Conservation (phyloP, 2,888 invertebrate species). For the Thysanoteuthis rhombus region DNA sequence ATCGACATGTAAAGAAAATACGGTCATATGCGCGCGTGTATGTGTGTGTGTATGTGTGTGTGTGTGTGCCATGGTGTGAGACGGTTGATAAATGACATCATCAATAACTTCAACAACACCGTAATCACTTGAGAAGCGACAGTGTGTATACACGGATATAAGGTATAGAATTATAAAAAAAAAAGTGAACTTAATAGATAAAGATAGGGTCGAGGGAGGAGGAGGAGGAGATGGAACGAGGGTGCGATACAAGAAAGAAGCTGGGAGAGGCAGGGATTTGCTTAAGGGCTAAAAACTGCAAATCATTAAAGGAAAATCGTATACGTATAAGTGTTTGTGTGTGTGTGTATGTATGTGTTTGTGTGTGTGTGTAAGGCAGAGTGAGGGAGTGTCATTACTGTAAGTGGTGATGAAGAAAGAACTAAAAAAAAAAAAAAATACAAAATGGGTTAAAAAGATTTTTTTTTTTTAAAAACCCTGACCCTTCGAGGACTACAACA, state of each 20-base stretch:
- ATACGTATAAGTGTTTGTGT: not conserved
- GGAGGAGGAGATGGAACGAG: too few species aligned
- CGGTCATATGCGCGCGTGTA: too few species aligned
- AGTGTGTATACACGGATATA: too few species aligned
- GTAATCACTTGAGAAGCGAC: too few species aligned
- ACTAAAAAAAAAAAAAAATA: not conserved
- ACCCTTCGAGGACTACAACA: not conserved
- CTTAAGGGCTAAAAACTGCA: too few species aligned
- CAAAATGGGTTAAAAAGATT: not conserved
- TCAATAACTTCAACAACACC: not conserved
- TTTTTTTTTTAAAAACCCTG: too few species aligned
- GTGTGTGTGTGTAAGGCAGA: not conserved
- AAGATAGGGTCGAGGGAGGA: too few species aligned
- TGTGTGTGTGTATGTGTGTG: not conserved
- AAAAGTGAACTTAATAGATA: too few species aligned
- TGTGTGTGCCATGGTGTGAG: not conserved
- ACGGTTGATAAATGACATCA: not conserved
- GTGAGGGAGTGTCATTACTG: not conserved
- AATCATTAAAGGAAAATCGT: not conserved
- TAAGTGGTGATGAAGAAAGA: not conserved
- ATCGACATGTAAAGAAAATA: too few species aligned
- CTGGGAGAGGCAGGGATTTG: too few species aligned
- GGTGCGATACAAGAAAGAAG: too few species aligned
- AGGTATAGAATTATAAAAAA: too few species aligned
- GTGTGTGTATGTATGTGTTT: not conserved